phyloP scores from a whole-genome alignment of 2,888 invertebrate species.

The Ptilodon capucinus region DNA sequence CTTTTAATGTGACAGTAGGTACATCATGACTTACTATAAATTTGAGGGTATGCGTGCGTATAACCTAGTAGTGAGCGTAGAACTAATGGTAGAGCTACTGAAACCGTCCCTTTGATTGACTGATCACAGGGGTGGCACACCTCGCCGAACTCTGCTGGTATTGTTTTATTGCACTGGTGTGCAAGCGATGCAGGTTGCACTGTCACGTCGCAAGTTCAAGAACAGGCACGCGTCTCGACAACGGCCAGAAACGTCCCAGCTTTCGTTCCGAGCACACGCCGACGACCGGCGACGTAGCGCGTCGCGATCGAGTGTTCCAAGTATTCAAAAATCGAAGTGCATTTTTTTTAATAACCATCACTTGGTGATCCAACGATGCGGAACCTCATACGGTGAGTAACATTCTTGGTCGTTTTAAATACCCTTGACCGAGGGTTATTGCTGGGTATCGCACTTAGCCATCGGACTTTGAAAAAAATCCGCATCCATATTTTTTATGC shows the following conservation, averaged over 20 bases:
- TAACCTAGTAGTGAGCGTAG: too few relatives aligned
- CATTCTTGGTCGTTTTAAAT: slow-evolving; percentile 35
- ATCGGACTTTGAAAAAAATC: slow-evolving; percentile 36
- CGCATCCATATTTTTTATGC: slow-evolving; percentile 37
- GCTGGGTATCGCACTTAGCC: slow-evolving; percentile 45
- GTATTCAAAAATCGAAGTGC: slow-evolving; percentile 43
- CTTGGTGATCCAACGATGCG: slow-evolving; percentile 57
- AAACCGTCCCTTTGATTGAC: slow-evolving; percentile 22
- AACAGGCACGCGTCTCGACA: slow-evolving; percentile 49
- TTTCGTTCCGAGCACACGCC: slow-evolving; percentile 61
- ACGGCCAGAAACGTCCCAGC: slow-evolving; percentile 62
- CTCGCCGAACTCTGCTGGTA: slow-evolving; percentile 7
- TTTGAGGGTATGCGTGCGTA: too few relatives aligned
- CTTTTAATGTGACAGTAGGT: too few relatives aligned
- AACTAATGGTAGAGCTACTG: too few relatives aligned
- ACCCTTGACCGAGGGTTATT: slow-evolving; percentile 50
- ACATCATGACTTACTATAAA: too few relatives aligned
- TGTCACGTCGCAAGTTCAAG: slow-evolving; percentile 71
- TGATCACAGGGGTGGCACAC: slow-evolving; percentile 18
- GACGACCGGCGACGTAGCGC: slow-evolving; percentile 29
- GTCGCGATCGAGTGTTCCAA: slow-evolving; percentile 47
- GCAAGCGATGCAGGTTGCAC: slow-evolving; percentile 61
- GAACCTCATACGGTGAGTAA: slow-evolving; percentile 69
- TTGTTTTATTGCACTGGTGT: slow-evolving; percentile 63
- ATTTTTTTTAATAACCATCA: slow-evolving; percentile 35